Evolutionary conservation across 2,888 invertebrate genomes (phyloP).

Genomic region (Luffia ferchaultella): DNA sequence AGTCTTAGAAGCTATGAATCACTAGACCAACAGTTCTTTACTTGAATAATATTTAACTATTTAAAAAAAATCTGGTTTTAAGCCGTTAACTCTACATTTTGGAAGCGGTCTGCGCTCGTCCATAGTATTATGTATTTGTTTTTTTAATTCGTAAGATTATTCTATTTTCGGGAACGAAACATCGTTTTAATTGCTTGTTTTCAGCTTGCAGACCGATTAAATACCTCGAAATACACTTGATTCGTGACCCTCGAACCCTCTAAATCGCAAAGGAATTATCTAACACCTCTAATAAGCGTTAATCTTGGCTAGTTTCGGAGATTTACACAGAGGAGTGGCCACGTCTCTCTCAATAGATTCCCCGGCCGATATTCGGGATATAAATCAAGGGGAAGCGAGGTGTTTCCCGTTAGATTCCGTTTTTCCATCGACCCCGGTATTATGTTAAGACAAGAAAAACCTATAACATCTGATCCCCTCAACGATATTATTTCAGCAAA

Average conservation of each 20-base stretch:
- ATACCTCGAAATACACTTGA: background rate
- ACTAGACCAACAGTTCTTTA: too few species aligned
- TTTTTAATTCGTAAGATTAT: too few species aligned
- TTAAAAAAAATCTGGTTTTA: too few species aligned
- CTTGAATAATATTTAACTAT: too few species aligned
- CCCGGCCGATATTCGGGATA: background rate
- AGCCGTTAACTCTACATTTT: too few species aligned
- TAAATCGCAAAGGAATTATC: constrained; percentile 9
- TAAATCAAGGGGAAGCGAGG: background rate
- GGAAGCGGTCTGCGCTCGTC: too few species aligned
- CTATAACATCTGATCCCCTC: background rate
- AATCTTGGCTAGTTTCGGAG: constrained; percentile 30
- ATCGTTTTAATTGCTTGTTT: too few species aligned
- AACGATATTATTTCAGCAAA: background rate
- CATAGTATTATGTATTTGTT: too few species aligned
- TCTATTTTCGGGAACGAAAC: too few species aligned
- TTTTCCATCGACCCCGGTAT: background rate
- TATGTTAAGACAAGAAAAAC: background rate
- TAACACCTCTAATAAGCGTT: constrained; percentile 38
- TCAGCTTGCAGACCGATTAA: background rate
- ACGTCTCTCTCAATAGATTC: background rate
- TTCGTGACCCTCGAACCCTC: background rate
- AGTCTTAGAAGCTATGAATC: too few species aligned
- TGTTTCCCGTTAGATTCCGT: background rate
- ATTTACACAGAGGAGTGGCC: constrained; percentile 27